These are phyloP conservation scores for Lepidocolaptes lacrymiger DNA, from an alignment of 2,797 vertebrate species.

Conservation along the genomic window DNA sequence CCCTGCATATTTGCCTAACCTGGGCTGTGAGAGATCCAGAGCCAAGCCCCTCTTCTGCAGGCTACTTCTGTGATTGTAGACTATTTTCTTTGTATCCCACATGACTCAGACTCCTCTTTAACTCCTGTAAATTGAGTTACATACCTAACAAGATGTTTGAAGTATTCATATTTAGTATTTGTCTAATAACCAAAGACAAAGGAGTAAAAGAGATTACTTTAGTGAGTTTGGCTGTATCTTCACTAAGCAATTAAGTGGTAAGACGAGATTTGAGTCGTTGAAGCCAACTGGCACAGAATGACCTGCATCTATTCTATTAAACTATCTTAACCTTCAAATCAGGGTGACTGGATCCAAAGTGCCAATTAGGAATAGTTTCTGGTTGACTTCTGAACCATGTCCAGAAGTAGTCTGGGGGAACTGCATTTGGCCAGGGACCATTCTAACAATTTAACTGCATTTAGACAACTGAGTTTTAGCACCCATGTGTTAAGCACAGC, in stretches of 20 bases:
- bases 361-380: background rate
- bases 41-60: background rate
- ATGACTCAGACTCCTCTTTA: background rate
- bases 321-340: conserved; percentile 31
- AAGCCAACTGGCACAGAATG: conserved; percentile 44
- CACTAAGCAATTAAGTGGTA: conserved; percentile 19
- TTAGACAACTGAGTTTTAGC: background rate
- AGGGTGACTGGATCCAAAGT: conserved; percentile 2
- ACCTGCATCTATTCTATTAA: conserved; percentile 16
- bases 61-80: background rate
- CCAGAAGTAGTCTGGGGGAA: background rate
- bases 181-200: background rate
- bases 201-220: background rate
- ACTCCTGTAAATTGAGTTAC: background rate
- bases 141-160: background rate
- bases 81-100: background rate
- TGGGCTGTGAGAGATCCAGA: background rate
- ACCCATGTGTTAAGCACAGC: background rate
- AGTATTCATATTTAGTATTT: background rate
- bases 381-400: background rate
- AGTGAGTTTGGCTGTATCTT: background rate
- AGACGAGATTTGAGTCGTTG: background rate
- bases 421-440: background rate
- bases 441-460: background rate
- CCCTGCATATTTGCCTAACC: background rate